Evolutionary conservation across 2,888 invertebrate genomes (phyloP).

Genomic region (Amblyjoppa fuscipennis): DNA sequence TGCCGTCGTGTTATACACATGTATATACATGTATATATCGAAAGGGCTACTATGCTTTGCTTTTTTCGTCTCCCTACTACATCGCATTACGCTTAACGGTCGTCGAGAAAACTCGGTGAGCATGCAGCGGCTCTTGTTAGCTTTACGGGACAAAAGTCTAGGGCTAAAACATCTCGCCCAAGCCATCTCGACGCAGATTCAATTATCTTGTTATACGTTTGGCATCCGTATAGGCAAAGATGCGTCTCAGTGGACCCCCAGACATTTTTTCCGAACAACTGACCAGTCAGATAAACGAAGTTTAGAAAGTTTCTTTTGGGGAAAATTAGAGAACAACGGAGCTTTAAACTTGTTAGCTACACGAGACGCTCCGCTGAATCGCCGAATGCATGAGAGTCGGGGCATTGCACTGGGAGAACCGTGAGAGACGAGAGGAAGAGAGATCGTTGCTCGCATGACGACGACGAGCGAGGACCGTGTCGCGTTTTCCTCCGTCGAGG

Average conservation of each 20-base stretch:
- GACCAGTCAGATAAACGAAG: slow-evolving; percentile 30
- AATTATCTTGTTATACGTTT: slow-evolving; percentile 1
- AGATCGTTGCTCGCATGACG: slow-evolving; percentile 26
- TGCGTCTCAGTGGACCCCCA: not conserved
- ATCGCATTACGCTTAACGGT: slow-evolving; percentile 39
- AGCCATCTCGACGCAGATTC: slow-evolving; percentile 20
- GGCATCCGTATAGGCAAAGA: not conserved
- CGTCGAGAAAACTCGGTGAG: slow-evolving; percentile 23
- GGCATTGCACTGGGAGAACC: slow-evolving; percentile 23
- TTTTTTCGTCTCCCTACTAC: slow-evolving; percentile 11
- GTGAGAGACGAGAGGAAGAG: slow-evolving; percentile 27
- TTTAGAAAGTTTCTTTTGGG: slow-evolving; percentile 34
- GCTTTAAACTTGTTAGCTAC: slow-evolving; percentile 51
- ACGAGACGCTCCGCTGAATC: slow-evolving; percentile 10
- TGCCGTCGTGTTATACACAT: not conserved
- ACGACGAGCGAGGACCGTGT: slow-evolving; percentile 47
- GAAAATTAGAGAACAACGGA: slow-evolving; percentile 51
- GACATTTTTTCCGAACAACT: slow-evolving; percentile 45
- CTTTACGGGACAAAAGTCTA: slow-evolving; percentile 3
- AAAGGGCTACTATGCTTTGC: slow-evolving; percentile 8
- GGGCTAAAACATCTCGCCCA: slow-evolving; percentile 1
- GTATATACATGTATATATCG: not conserved
- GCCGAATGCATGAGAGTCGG: slow-evolving; percentile 21
- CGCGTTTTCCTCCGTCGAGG: slow-evolving; percentile 56
- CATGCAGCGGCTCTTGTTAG: slow-evolving; percentile 12